Conservation (phyloP, 2,797 vertebrate species). For the Tangara arthus region DNA sequence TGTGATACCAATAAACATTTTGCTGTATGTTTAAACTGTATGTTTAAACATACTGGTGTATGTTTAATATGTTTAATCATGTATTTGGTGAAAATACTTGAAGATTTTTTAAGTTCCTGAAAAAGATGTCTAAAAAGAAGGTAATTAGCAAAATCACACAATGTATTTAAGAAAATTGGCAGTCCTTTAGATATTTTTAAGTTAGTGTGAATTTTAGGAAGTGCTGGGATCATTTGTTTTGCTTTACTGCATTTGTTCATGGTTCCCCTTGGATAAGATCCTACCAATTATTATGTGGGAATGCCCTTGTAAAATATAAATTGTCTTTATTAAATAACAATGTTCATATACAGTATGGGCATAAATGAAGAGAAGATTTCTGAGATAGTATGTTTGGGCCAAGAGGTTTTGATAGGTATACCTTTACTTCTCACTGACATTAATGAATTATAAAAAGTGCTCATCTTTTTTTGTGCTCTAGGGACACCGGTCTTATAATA, state of each 20-base stretch:
- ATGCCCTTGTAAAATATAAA: not conserved
- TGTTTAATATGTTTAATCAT: not conserved
- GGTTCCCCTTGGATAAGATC: not conserved
- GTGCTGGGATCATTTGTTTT: not conserved
- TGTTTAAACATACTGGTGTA: not conserved
- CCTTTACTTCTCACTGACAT: not conserved
- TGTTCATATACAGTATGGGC: not conserved
- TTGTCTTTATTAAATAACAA: not conserved
- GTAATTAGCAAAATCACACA: not conserved
- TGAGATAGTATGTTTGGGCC: not conserved
- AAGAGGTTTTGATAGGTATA: not conserved
- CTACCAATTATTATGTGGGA: not conserved
- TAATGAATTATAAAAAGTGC: not conserved
- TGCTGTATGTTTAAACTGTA: not conserved
- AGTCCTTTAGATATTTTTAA: not conserved
- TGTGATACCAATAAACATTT: not conserved
- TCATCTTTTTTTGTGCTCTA: conserved; percentile 42
- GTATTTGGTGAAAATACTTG: not conserved
- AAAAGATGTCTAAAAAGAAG: not conserved
- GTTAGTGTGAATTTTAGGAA: not conserved
- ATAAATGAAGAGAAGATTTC: not conserved
- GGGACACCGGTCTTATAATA: not conserved
- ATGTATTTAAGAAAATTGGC: not conserved
- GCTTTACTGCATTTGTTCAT: not conserved
- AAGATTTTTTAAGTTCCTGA: not conserved